Evolutionary conservation across 2,113 vertebrate genomes (phyloP).

Genomic region (Prochilodus magdalenae): DNA sequence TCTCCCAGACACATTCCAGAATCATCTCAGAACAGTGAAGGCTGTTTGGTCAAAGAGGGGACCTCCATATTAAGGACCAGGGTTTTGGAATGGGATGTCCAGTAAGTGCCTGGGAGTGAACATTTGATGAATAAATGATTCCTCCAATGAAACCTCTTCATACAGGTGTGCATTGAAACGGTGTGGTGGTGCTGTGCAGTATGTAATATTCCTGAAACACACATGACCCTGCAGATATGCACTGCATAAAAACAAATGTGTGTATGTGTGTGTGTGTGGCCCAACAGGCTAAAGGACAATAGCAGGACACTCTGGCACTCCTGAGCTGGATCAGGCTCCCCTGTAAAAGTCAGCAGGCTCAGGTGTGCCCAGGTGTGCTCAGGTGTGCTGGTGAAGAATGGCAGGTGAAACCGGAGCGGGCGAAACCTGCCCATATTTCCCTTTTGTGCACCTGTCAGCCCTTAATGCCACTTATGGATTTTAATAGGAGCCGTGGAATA

Average conservation of each 20-base stretch:
- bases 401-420: slow-evolving; percentile 48
- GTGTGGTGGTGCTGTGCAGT: no score
- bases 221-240: neutral
- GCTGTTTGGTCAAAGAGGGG: no score
- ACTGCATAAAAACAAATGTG: neutral
- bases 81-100: no score
- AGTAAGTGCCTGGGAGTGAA: no score
- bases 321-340: slow-evolving; percentile 33
- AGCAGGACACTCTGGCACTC: neutral
- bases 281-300: slow-evolving; percentile 5
- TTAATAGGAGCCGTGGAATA: neutral
- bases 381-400: slow-evolving; percentile 38
- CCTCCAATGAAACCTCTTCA: no score
- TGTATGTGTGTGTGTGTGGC: neutral
- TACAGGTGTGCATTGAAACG: no score
- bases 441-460: slow-evolving; percentile 47
- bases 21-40: no score
- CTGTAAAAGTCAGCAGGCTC: slow-evolving; percentile 43
- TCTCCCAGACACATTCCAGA: no score
- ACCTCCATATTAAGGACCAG: no score
- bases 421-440: slow-evolving; percentile 10
- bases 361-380: slow-evolving; percentile 37
- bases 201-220: neutral
- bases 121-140: no score
- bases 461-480: slow-evolving; percentile 42